Evolutionary conservation across 2,888 invertebrate species (phyloP).

Genomic region (Labia minor): DNA sequence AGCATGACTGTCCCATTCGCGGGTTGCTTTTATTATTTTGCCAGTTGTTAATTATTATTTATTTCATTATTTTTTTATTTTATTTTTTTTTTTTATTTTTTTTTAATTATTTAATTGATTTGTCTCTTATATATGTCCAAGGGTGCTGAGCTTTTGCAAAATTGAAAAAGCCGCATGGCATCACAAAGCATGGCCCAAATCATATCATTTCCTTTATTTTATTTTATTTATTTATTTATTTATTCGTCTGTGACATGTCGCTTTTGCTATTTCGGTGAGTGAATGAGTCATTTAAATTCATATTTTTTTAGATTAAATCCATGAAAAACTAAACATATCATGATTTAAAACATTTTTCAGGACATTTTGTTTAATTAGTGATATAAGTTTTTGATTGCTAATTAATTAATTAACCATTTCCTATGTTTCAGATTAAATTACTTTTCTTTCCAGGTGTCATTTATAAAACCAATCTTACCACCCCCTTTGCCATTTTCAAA

Average conservation of each 20-base stretch:
- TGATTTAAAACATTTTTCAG: background rate
- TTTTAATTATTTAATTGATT: background rate
- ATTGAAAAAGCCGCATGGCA: slow-evolving; percentile 4
- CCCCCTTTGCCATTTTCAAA: background rate
- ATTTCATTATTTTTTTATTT: background rate
- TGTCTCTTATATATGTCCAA: background rate
- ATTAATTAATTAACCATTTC: background rate
- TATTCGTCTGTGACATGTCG: background rate
- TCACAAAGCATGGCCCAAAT: slow-evolving; percentile 2
- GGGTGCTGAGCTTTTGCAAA: background rate
- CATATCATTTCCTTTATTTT: background rate
- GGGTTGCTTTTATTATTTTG: slow-evolving; percentile 13
- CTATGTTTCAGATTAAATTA: background rate
- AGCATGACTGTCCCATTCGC: background rate
- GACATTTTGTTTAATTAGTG: background rate
- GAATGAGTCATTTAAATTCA: slow-evolving; percentile 2
- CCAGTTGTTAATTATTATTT: background rate
- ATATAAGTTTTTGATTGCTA: background rate
- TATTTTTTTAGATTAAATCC: background rate
- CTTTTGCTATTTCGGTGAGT: slow-evolving; percentile 2
- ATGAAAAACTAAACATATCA: background rate
- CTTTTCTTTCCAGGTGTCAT: background rate
- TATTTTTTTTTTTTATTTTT: background rate
- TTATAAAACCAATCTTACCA: background rate
- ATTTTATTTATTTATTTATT: background rate